Conservation (phyloP, 2,888 invertebrate species). For the Bimastos eiseni region DNA sequence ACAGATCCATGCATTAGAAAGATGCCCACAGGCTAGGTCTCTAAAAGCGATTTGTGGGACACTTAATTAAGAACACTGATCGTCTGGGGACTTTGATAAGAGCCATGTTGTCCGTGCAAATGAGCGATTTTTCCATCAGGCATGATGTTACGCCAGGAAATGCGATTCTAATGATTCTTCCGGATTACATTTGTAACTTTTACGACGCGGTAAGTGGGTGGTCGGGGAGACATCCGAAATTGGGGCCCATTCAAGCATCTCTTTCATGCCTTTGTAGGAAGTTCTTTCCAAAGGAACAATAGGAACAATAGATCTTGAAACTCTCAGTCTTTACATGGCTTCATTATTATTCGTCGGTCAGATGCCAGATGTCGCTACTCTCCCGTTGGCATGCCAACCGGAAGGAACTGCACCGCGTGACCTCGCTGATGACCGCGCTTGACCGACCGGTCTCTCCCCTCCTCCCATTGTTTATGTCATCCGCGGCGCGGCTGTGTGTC, state of each 20-base stretch:
- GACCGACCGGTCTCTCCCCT: background rate
- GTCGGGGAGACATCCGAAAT: background rate
- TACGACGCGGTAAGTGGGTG: background rate
- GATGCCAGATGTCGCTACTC: background rate
- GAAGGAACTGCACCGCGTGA: constrained; percentile 1
- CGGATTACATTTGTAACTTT: background rate
- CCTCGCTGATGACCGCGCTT: background rate
- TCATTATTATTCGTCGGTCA: background rate
- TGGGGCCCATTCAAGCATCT: background rate
- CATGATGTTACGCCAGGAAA: background rate
- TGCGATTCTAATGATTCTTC: background rate
- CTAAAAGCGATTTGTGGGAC: no score
- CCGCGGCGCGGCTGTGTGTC: background rate
- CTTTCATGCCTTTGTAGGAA: background rate
- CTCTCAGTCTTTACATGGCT: background rate
- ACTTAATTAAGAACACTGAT: no score
- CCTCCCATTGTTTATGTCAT: background rate
- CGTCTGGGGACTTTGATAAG: background rate
- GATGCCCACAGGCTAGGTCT: no score
- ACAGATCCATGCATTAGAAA: no score
- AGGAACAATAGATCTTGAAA: background rate
- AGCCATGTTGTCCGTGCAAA: background rate
- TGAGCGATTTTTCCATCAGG: background rate
- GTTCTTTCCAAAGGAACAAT: no score
- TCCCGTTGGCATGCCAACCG: background rate